phyloP scores from a whole-genome alignment of 1,140 invertebrate genomes.

The Kradibia gibbosae region DNA sequence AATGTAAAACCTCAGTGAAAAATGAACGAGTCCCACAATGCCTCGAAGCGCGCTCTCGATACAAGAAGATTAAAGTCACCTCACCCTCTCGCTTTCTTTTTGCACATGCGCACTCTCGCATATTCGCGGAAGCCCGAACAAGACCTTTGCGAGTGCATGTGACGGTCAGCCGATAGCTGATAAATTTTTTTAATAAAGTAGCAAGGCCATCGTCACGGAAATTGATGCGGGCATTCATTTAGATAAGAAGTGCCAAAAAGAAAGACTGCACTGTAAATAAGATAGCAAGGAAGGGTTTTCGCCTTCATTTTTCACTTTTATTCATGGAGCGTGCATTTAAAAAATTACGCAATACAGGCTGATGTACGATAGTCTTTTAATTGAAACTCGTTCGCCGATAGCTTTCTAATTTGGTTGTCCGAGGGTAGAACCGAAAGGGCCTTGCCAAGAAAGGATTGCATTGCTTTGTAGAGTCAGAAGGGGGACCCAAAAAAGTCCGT shows the following conservation, averaged over 20 bases:
- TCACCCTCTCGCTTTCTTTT: neutral
- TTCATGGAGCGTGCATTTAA: neutral
- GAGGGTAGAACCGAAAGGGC: neutral
- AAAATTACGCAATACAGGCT: slow-evolving; percentile 15
- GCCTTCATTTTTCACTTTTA: too few relatives aligned
- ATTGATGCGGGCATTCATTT: slow-evolving; percentile 40
- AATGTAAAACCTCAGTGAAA: slow-evolving; percentile 20
- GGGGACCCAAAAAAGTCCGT: neutral
- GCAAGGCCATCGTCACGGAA: slow-evolving; percentile 38
- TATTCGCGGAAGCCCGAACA: neutral
- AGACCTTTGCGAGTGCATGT: neutral
- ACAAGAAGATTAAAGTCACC: slow-evolving; percentile 24
- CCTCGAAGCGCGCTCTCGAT: neutral
- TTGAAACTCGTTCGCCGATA: neutral
- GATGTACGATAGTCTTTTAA: neutral
- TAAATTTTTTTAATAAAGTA: slow-evolving; percentile 47
- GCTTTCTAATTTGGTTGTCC: neutral
- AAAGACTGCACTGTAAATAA: slow-evolving; percentile 46
- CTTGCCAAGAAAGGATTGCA: neutral
- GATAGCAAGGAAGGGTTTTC: slow-evolving; percentile 12
- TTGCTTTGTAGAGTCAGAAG: neutral
- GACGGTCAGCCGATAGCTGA: slow-evolving; percentile 15
- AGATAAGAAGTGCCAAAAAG: slow-evolving; percentile 46
- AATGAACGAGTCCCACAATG: slow-evolving; percentile 36
- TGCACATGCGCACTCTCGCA: neutral